Evolutionary conservation across 2,797 vertebrate species (phyloP), one percentile per base, ranked within the genome.

Genomic region (Girardinus metallicus): DNA sequence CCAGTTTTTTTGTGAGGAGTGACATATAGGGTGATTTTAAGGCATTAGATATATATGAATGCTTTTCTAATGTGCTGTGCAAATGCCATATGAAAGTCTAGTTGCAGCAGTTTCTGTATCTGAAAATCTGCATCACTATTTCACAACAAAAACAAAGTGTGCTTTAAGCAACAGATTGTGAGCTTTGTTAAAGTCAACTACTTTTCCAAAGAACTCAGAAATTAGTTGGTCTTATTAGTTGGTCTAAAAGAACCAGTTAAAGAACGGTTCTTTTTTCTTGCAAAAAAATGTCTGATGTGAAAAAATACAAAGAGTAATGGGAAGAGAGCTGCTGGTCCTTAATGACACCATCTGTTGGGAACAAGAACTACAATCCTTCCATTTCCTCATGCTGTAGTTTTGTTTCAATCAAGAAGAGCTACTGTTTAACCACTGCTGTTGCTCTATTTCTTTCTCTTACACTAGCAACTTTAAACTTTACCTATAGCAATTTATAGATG

Each of bases 341-440:
- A 41, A 70, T 2, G 39, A n/a, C 66, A n/a, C 41, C 39, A 71
- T 44, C 68, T 71, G 26, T 71, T 71, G 39, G 41, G 44, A 71
- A 71, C 12, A n/a, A 44, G 68, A 44, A 44, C 41, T 43, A 71
- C 68, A 71, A 71, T 71, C 68, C 41, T 9, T 71, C 36, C 36
- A 15, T 15, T 44, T 71, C 26, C 23, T 70, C 39, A 12, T 43
- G 13, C 10, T 43, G 66, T 5, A 26, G 39, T 43, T 9, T 43
- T 71, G 11, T 43, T 71, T 12, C 26, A 71, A 44, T n/a, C 13
- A 44, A 71, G 26, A 26, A n/a, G 5, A 44, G 39, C 5, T n/a
- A 44, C 12, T 68, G 36, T 41, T 68, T 68, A 68, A 68, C 21
- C 36, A 26, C 21, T 23, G 18, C 64, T 43, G 39, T n/a, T 26